Evolutionary conservation across 2,113 vertebrate genomes (phyloP), one percentile per base, ranked within the genome.

Genomic region (Rhagologus leucostigma): DNA sequence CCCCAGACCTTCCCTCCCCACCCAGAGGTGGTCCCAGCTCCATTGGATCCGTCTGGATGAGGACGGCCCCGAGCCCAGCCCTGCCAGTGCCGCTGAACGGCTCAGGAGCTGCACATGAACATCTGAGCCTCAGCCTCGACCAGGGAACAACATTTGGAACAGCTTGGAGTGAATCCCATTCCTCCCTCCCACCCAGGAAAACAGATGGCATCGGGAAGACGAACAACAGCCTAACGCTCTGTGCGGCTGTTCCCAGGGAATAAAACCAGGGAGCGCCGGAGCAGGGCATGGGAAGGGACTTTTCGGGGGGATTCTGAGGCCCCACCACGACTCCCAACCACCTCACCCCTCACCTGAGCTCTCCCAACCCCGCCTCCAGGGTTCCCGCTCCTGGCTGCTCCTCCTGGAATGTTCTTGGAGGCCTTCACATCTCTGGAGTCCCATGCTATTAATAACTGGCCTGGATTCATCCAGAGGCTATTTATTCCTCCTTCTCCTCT

Each of bases 111-210:
- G 84, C 92, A 35, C 87, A 46, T 0, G 17, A 96, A 93, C 92
- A 95, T 77, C 95, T 64, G 75, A 96, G 74, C 49, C 90, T 35
- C 84, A 91, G 93, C 89, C 87, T 39, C 74, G 16, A 44, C 41
- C 65, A 55, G 91, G 89, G 65, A 73, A 49, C 46, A 93, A 60
- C 93, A 80, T 73, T 90, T 23, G 87, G 87, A 90, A 37, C 78
- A 88, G 95, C 87, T 84, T 96, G 93, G 95, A 94, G 63, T 4
- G 63, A 42, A n/a, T 87, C 90, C 95, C 82, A 52, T 74, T 7
- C 18, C 90, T 95, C 81, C 93, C 93, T 95, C 91, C 85, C 95
- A 88, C 67, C 82, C 84, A 67, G 95, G 93, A 69, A 88, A 94
- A 32, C 94, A 97, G 96, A 96, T 94, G 94, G 90, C 47, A 22